Evolutionary conservation across 2,888 invertebrate genomes (phyloP).

Genomic region (Junonia oenone): DNA sequence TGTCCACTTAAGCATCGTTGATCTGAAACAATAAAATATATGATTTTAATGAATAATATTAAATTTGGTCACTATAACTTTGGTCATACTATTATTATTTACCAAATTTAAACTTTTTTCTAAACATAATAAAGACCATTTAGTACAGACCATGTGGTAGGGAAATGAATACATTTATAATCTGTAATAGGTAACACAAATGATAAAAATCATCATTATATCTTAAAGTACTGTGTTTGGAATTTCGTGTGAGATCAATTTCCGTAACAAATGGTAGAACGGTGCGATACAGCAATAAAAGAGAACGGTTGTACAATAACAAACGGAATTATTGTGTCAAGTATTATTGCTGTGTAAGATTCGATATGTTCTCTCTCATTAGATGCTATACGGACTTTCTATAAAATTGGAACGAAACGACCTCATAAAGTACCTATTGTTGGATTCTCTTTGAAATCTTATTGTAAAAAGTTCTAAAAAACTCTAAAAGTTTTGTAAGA

Average conservation of each 20-base stretch:
- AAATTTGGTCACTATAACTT: no score
- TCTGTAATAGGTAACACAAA: background rate
- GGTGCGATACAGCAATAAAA: conserved; percentile 16
- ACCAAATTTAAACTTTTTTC: no score
- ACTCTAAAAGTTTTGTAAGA: no score
- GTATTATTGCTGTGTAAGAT: conserved; percentile 1
- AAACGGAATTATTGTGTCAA: conserved; percentile 17
- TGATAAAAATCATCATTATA: background rate
- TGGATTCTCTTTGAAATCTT: background rate
- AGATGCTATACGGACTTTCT: background rate
- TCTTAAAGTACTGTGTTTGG: background rate
- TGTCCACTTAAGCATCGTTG: conserved; percentile 82
- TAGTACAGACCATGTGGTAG: no score
- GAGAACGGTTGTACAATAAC: conserved; percentile 9
- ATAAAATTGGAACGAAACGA: background rate
- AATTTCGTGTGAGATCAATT: conserved; percentile 9
- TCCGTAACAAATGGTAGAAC: conserved; percentile 14
- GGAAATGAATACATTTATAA: background rate
- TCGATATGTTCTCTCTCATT: conserved; percentile 7
- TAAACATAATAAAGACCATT: no score
- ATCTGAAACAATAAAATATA: conserved; percentile 48
- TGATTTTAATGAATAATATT: no score
- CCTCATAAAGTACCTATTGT: background rate
- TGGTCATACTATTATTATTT: no score
- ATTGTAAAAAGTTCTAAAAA: background rate